Evolutionary conservation across 2,888 invertebrate species (phyloP).

Genomic region (Amiota minor): DNA sequence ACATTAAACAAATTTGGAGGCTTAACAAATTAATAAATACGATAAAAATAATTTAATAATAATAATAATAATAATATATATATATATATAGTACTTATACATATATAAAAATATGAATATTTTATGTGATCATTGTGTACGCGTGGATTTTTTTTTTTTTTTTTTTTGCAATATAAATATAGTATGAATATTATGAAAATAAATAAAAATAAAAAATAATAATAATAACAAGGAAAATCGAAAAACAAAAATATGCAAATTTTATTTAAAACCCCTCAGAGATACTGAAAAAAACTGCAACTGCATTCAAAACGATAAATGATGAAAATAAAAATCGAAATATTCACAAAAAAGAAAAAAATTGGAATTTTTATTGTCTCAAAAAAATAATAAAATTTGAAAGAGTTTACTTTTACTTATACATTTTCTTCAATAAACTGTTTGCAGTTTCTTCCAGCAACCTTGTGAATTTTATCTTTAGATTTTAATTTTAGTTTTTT

Average conservation of each 20-base stretch:
- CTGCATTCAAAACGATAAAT: neutral
- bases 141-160: slow-evolving; percentile 33
- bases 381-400: neutral
- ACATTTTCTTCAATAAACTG: neutral
- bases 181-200: slow-evolving; percentile 30
- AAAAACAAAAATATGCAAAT: slow-evolving; percentile 4
- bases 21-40: slow-evolving; percentile 3
- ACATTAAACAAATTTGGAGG: slow-evolving; percentile 33
- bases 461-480: too few relatives aligned
- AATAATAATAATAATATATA: too few relatives aligned
- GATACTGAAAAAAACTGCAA: neutral
- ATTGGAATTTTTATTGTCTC: too few relatives aligned
- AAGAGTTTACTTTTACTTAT: neutral
- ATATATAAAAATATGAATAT: slow-evolving; percentile 46
- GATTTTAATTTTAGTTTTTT: too few relatives aligned
- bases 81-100: slow-evolving; percentile 50
- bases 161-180: slow-evolving; percentile 45
- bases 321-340: too few relatives aligned
- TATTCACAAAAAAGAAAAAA: too few relatives aligned
- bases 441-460: too few relatives aligned
- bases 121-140: slow-evolving; percentile 67
- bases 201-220: neutral
- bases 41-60: slow-evolving; percentile 49
- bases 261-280: neutral
- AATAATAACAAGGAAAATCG: neutral